Conservation (phyloP, 2,888 invertebrate genomes). For the Eurois occulta region DNA sequence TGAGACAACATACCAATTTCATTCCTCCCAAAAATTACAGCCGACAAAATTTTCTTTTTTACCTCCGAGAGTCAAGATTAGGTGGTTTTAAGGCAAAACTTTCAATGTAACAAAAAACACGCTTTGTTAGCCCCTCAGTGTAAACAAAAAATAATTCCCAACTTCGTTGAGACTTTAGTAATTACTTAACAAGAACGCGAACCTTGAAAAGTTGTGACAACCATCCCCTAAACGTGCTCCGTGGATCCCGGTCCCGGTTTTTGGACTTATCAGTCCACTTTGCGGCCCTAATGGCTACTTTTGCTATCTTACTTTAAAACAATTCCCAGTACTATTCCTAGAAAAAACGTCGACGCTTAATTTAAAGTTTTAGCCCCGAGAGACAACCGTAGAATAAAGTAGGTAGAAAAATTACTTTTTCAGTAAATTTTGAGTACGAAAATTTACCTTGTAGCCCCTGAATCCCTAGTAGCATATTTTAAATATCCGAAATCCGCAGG, state of each 20-base stretch:
- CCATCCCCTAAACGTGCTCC: conserved; percentile 30
- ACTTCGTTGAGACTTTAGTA: conserved; percentile 51
- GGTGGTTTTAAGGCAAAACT: conserved; percentile 44
- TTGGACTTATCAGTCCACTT: conserved; percentile 44
- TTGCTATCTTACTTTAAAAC: conserved; percentile 43
- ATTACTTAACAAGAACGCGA: conserved; percentile 57
- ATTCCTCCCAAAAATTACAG: conserved; percentile 24
- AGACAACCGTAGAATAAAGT: conserved; percentile 25
- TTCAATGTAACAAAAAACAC: conserved; percentile 39
- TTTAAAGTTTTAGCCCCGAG: conserved; percentile 51
- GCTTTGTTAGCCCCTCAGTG: conserved; percentile 48
- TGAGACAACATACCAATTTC: conserved; percentile 38
- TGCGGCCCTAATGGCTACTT: conserved; percentile 27
- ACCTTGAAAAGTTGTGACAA: conserved; percentile 60
- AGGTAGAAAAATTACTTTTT: conserved; percentile 49
- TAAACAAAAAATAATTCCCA: conserved; percentile 60
- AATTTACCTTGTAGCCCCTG: conserved; percentile 44
- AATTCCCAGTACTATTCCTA: conserved; percentile 39
- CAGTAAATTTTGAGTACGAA: conserved; percentile 54
- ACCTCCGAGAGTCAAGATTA: conserved; percentile 41
- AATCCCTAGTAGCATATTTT: conserved; percentile 66
- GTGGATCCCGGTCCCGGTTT: background rate
- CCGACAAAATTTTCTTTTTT: conserved; percentile 27
- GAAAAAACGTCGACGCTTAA: conserved; percentile 50
- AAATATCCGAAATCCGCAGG: conserved; percentile 72